Conservation (phyloP, 2,797 vertebrate genomes). For the Pachyuromys duprasi region DNA sequence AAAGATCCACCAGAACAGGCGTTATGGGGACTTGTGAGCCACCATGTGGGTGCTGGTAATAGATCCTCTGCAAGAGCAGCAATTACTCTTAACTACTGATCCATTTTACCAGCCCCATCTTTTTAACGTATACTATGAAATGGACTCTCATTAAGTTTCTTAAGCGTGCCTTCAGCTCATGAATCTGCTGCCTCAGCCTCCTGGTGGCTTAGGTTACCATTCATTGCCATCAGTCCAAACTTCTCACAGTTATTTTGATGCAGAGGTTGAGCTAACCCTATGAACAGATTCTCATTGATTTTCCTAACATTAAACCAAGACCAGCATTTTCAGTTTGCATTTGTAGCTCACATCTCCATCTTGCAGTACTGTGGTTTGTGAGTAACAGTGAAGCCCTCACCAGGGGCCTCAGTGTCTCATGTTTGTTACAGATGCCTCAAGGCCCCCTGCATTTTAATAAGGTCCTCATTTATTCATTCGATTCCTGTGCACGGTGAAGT, state of each 20-base stretch:
- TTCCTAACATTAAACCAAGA: neutral
- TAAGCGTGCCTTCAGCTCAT: neutral
- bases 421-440: neutral
- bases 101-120: neutral
- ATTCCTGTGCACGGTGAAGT: neutral
- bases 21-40: neutral
- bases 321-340: neutral
- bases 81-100: neutral
- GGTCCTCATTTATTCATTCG: neutral
- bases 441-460: neutral
- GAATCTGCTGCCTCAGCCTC: neutral
- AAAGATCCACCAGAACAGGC: neutral
- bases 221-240: neutral
- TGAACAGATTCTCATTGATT: neutral
- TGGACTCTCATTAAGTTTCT: neutral
- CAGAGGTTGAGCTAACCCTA: neutral
- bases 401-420: no score
- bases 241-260: neutral
- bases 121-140: neutral
- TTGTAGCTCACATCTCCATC: neutral
- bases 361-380: neutral
- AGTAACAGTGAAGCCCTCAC: neutral
- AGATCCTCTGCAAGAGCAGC: neutral
- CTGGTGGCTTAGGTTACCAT: neutral
- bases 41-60: neutral